Conservation (phyloP, 2,113 vertebrate genomes). For the Engystomops pustulosus region DNA sequence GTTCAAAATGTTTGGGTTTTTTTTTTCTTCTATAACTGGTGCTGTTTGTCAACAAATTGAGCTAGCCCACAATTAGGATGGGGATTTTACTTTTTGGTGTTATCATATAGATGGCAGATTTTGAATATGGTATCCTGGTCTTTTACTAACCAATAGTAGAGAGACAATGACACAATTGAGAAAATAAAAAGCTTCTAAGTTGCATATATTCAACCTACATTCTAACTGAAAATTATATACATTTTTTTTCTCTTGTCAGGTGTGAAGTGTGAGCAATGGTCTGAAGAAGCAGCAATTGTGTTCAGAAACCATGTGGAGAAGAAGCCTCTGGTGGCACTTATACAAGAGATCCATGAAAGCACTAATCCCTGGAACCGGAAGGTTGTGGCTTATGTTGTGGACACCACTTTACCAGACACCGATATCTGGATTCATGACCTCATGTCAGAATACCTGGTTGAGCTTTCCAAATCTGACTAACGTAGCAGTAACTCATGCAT, state of each 20-base stretch:
- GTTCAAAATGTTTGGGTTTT: too few species aligned
- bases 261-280: constrained; percentile 81
- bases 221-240: neutral
- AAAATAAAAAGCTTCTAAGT: too few species aligned
- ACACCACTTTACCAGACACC: constrained; percentile 80
- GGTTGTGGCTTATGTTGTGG: constrained; percentile 85
- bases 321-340: constrained; percentile 85
- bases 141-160: too few species aligned
- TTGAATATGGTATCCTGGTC: too few species aligned
- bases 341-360: constrained; percentile 79
- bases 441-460: constrained; percentile 78
- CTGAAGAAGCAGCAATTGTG: constrained; percentile 88
- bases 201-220: too few species aligned
- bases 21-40: too few species aligned
- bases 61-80: too few species aligned
- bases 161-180: too few species aligned
- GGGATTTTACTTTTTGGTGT: too few species aligned
- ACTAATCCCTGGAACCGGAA: constrained; percentile 78
- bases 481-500: constrained; percentile 72
- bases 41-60: too few species aligned
- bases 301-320: constrained; percentile 94
- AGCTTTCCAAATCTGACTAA: constrained; percentile 74
- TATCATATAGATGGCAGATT: too few species aligned
- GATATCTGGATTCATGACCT: constrained; percentile 93
- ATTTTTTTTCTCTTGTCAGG: constrained; percentile 77